Percentiles rank a stretch among this genome's conserved stretches.
Evolutionary conservation across 2,888 invertebrate genomes (phyloP).

Genomic region (Nebria brevicollis): DNA sequence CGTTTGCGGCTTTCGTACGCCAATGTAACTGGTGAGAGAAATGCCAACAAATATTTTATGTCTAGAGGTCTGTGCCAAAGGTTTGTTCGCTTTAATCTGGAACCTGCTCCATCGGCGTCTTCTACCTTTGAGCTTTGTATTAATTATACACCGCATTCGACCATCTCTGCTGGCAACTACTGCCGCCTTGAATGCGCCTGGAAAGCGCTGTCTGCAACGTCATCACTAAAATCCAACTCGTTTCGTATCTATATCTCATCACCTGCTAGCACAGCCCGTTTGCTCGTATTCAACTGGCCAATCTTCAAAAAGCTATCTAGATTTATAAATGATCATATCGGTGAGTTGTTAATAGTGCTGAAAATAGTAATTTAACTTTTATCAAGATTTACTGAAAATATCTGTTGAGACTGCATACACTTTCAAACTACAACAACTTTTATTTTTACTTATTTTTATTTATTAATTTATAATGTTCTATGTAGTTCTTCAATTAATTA

Average conservation of each 20-base stretch:
- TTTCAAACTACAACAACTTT: too few species aligned
- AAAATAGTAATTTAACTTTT: not conserved
- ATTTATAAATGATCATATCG: not conserved
- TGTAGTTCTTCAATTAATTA: too few species aligned
- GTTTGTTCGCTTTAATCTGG: constrained; percentile 41
- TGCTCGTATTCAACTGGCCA: constrained; percentile 23
- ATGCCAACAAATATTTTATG: constrained; percentile 33
- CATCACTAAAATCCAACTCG: not conserved
- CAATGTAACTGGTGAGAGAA: constrained; percentile 19
- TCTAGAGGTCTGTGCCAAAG: constrained; percentile 33
- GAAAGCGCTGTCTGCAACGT: constrained; percentile 8
- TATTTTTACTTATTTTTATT: too few species aligned
- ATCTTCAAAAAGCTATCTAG: constrained; percentile 9
- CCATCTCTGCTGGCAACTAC: not conserved
- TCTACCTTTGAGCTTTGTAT: constrained; percentile 46
- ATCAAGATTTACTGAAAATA: too few species aligned
- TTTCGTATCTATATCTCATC: constrained; percentile 14
- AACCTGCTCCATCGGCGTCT: constrained; percentile 44
- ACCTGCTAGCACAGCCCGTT: constrained; percentile 23
- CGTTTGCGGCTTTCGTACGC: constrained; percentile 6
- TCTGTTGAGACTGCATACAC: too few species aligned
- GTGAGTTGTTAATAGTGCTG: not conserved
- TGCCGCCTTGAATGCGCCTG: not conserved
- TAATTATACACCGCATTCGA: constrained; percentile 41
- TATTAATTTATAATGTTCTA: too few species aligned